Evolutionary conservation across 1,140 invertebrate species (phyloP), one percentile per base, ranked within the genome.

Genomic region (Catajapyx aquilonaris): DNA sequence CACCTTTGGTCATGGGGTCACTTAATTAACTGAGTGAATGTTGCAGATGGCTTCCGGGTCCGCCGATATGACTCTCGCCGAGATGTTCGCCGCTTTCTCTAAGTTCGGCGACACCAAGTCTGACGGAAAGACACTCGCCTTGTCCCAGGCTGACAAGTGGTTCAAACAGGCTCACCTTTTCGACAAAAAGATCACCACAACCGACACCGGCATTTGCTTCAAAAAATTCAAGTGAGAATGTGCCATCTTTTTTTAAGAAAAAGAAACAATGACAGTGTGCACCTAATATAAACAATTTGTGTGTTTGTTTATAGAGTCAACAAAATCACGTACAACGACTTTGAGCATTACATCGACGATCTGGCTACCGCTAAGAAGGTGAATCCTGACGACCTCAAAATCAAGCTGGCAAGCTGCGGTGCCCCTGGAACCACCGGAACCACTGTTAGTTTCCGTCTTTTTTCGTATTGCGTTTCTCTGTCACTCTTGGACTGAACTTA

Each of bases 81-180:
- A 64, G 17, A 51, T 56, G 34, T 77, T 77, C 49, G 62, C 67
- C 40, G 54, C 59, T 0, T 90, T 87, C 52, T 73, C 80, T 2
- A 85, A 85, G 59, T 90, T 90, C 49, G 86, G 86, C 1, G 81
- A 88, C 51, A 64, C 65, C 1, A 86, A 84, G 48, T 78, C 76
- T 7, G 80, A 85, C 48, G 86, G 86, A 4, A 85, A 80, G 53
- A 62, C 68, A 16, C 81, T 90, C 34, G 87, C 84, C 1, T 56
- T 88, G 1, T 80, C 77, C 16, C 84, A 88, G 52, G 81, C 79
- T 48, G 85, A 91, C 55, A 90, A 90, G 55, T 91, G 86, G 85
- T 80, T 91, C 72, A 90, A 88, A 47, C 85, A 91, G 52, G 85
- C 86, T 0, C 77, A 78, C 51, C 79, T 91, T n/a, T 80, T 91